phyloP scores from a whole-genome alignment of 2,797 vertebrate genomes.

The Esox lucius region DNA sequence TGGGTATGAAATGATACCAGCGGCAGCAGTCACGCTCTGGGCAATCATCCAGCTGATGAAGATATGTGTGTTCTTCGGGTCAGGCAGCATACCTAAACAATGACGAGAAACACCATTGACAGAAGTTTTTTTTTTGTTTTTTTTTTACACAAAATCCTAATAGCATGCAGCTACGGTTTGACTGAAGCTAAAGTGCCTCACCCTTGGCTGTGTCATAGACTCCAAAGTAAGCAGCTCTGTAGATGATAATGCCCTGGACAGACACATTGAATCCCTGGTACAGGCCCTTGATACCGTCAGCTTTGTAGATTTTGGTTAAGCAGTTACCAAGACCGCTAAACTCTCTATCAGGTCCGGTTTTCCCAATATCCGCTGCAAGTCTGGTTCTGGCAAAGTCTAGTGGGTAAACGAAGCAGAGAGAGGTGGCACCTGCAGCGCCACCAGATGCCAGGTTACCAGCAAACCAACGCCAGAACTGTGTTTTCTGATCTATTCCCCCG shows the following conservation, averaged over 20 bases:
- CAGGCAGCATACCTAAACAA: constrained; percentile 92
- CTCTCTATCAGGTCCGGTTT: constrained; percentile 84
- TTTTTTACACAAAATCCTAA: constrained; percentile 5
- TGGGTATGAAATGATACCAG: constrained; percentile 93
- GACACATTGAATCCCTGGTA: constrained; percentile 97
- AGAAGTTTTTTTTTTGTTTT: neutral
- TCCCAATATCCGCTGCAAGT: constrained; percentile 95
- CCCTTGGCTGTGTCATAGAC: constrained; percentile 98
- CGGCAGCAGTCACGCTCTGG: constrained; percentile 90
- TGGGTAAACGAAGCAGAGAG: constrained; percentile 97
- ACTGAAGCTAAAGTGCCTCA: constrained; percentile 52
- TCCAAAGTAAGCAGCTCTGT: constrained; percentile 98
- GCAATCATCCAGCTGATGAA: constrained; percentile 98
- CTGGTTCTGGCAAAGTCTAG: constrained; percentile 98
- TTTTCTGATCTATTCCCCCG: constrained; percentile 96
- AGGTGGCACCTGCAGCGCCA: constrained; percentile 94
- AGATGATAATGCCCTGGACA: constrained; percentile 98
- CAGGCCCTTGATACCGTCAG: constrained; percentile 89
- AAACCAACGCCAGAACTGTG: constrained; percentile 99
- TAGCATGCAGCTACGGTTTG: neutral
- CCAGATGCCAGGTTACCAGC: constrained; percentile 95
- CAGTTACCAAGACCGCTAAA: constrained; percentile 93
- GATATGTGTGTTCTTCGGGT: constrained; percentile 98
- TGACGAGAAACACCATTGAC: neutral
- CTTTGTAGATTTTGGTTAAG: constrained; percentile 90